Base-by-base conservation (phyloP, 1,140 invertebrate genomes). In the Drosophila murphyi region DNA sequence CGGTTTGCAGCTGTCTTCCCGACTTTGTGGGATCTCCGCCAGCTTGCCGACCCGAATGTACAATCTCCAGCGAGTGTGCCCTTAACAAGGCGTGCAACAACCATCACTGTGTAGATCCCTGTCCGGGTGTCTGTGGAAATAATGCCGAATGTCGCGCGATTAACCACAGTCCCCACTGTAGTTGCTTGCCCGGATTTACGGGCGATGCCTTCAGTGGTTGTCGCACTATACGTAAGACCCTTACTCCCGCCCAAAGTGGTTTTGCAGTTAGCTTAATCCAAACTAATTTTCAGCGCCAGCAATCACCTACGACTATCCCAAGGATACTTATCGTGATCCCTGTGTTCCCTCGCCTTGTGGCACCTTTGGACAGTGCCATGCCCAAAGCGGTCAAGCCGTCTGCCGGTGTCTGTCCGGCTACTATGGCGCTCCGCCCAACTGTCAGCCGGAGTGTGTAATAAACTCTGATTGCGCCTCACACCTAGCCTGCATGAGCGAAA, bases 171-270 rank as follows among this genome's bases (percentile, higher is more conserved):
- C 96, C 96, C 2, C 96, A 97, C 57, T 97, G 97, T 82, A 96
- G 95, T 78, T 97, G 97, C 82, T 92, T 94, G 54, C 93, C 95
- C 45, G 95, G 95, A 10, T 96, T 96, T 92, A 97, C 96, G 8
- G 97, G 97, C 52, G 96, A 97, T 94, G 96, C 97, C 56, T 97
- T 97, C 90, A 95, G 94, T 79, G 95, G 95, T 59, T 98, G 97
- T 63, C 77, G 77, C 12, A 80, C 86, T 28, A 93, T 93, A 86
- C 92, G 95, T 95, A 94, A 95, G 94, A 78, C 3, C 39, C 7
- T 29, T 5, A 3, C 2, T 43, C 4, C 4, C 3, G 4, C 3
- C 4, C 28, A 0, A 29, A 5, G 2, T 31, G 5, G 31, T 5
- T 10, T 0, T 31, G 2, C 8, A 60, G 5, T 4, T 41, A 1